Evolutionary conservation across 1,140 invertebrate genomes (phyloP).

Genomic region (Drosophila lini): DNA sequence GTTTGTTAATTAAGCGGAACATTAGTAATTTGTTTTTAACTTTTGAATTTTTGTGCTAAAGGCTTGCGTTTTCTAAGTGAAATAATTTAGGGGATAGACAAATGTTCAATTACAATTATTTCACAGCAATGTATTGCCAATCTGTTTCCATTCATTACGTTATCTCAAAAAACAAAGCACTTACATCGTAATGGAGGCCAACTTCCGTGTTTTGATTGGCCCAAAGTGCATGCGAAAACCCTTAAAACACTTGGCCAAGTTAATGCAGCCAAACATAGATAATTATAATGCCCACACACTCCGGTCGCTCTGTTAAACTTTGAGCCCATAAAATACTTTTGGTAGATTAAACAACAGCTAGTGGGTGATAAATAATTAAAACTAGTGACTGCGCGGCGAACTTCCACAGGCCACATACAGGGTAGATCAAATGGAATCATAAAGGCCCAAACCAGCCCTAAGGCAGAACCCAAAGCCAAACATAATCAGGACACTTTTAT

Average conservation of each 20-base stretch:
- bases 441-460: constrained; percentile 17
- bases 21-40: background rate
- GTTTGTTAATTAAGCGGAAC: background rate
- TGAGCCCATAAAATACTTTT: constrained; percentile 64
- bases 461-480: constrained; percentile 22
- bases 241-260: constrained; percentile 31
- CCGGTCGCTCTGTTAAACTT: background rate
- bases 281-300: constrained; percentile 47
- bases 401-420: background rate
- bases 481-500: constrained; percentile 83
- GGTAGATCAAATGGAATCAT: constrained; percentile 69
- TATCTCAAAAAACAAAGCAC: constrained; percentile 11
- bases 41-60: background rate
- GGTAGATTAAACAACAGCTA: constrained; percentile 53
- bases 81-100: too few species aligned
- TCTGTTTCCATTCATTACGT: background rate
- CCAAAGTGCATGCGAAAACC: constrained; percentile 26
- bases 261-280: constrained; percentile 51
- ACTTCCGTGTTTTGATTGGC: constrained; percentile 8
- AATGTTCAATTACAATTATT: background rate
- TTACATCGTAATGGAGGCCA: constrained; percentile 11
- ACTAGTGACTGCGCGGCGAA: constrained; percentile 54
- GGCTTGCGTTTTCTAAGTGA: background rate
- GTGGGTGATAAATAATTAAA: constrained; percentile 74
- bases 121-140: background rate